phyloP scores from a whole-genome alignment of 2,113 vertebrate genomes.

The Chamaetylas fuelleborni region DNA sequence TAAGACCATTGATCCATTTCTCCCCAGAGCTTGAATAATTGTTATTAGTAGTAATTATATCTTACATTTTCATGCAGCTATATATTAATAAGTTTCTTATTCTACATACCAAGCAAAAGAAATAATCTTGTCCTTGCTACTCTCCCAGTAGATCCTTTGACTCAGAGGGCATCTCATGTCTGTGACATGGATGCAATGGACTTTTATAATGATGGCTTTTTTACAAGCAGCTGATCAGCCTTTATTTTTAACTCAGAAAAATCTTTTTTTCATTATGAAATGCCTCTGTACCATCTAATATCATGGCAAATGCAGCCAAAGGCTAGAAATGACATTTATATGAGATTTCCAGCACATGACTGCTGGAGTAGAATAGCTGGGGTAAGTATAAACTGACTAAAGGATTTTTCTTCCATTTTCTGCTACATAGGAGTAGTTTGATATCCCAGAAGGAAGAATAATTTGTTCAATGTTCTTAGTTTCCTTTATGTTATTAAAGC shows the following conservation, averaged over 20 bases:
- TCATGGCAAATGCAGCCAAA: neutral
- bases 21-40: neutral
- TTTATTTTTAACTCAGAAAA: neutral
- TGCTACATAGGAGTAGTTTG: neutral
- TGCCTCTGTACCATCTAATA: neutral
- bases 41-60: slow-evolving; percentile 9
- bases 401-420: neutral
- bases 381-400: neutral
- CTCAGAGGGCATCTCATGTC: neutral
- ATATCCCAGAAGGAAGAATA: neutral
- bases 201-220: neutral
- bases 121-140: neutral
- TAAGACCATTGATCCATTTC: slow-evolving; percentile 2
- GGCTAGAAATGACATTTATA: neutral
- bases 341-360: neutral
- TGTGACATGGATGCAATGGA: neutral
- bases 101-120: neutral
- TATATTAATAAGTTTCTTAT: neutral
- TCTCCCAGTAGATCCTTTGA: neutral
- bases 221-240: neutral
- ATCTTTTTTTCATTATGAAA: neutral
- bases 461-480: slow-evolving; percentile 19
- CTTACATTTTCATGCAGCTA: neutral
- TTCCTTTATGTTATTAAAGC: neutral
- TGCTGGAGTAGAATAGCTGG: neutral